Conservation (phyloP, 2,888 invertebrate species). For the Drosophila nigricruria region DNA sequence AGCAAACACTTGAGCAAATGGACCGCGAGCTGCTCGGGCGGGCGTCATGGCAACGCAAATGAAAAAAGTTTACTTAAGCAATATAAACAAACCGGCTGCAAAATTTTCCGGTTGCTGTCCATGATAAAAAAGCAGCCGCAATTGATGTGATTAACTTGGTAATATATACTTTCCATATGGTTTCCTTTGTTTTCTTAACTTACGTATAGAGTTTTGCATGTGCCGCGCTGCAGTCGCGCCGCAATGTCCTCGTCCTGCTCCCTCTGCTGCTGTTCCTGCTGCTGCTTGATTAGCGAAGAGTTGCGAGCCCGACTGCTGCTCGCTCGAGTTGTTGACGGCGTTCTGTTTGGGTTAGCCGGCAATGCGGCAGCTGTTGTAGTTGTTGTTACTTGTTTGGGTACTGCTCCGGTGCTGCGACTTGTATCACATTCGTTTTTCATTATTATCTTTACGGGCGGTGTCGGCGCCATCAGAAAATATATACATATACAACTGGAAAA, state of each 20-base stretch:
- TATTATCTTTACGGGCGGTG: constrained; percentile 54
- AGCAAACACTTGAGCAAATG: no score
- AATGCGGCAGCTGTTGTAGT: constrained; percentile 24
- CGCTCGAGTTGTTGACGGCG: constrained; percentile 30
- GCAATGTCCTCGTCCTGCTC: constrained; percentile 86
- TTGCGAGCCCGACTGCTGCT: constrained; percentile 43
- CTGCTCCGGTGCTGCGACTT: constrained; percentile 64
- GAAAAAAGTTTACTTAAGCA: constrained; percentile 11
- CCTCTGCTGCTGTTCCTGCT: constrained; percentile 61
- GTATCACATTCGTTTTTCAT: constrained; percentile 55
- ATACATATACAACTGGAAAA: constrained; percentile 35
- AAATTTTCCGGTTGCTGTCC: background rate
- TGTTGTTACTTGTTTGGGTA: constrained; percentile 67
- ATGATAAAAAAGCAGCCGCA: background rate
- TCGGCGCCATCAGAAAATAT: constrained; percentile 50
- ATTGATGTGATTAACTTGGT: background rate
- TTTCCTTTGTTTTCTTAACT: constrained; percentile 38
- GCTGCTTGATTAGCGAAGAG: constrained; percentile 51
- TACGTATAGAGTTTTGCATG: constrained; percentile 86
- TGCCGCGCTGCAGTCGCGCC: constrained; percentile 87
- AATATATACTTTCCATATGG: background rate
- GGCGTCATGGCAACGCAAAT: constrained; percentile 47
- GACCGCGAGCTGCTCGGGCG: constrained; percentile 20
- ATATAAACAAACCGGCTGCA: constrained; percentile 41
- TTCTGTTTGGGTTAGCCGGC: constrained; percentile 39